phyloP scores from a whole-genome alignment of 2,113 vertebrate species.

The Sapajus apella region DNA sequence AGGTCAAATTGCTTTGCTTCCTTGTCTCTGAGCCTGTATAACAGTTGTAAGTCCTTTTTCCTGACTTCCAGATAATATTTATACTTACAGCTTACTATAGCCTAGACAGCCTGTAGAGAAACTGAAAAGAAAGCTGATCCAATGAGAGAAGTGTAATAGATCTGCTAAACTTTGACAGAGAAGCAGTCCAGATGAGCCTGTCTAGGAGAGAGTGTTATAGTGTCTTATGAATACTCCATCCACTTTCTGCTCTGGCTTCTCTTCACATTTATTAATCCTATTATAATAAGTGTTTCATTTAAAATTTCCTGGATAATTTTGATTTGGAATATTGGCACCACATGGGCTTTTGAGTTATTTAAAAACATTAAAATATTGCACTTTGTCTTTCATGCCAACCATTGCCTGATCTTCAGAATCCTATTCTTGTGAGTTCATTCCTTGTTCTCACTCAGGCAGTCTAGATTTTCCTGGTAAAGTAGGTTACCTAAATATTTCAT shows the following conservation, averaged over 20 bases:
- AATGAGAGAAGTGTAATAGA: neutral
- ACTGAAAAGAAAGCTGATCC: neutral
- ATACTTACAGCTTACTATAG: neutral
- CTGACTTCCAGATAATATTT: neutral
- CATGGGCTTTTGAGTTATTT: neutral
- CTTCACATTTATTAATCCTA: neutral
- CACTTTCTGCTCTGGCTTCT: neutral
- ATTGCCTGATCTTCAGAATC: neutral
- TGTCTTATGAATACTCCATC: neutral
- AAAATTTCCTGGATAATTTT: neutral
- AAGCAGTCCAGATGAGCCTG: neutral
- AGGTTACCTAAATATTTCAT: neutral
- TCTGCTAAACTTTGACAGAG: neutral
- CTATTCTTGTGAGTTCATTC: neutral
- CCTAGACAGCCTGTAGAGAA: neutral
- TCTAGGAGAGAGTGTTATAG: neutral
- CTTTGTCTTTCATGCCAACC: neutral
- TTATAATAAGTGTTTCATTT: conserved; percentile 21
- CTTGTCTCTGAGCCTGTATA: neutral
- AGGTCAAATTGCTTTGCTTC: neutral
- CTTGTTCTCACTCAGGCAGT: neutral
- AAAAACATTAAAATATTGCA: neutral
- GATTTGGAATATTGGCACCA: neutral
- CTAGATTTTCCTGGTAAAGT: neutral
- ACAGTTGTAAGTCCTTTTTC: neutral